Conservation (phyloP, 2,797 vertebrate species). For the Silurus aristotelis region DNA sequence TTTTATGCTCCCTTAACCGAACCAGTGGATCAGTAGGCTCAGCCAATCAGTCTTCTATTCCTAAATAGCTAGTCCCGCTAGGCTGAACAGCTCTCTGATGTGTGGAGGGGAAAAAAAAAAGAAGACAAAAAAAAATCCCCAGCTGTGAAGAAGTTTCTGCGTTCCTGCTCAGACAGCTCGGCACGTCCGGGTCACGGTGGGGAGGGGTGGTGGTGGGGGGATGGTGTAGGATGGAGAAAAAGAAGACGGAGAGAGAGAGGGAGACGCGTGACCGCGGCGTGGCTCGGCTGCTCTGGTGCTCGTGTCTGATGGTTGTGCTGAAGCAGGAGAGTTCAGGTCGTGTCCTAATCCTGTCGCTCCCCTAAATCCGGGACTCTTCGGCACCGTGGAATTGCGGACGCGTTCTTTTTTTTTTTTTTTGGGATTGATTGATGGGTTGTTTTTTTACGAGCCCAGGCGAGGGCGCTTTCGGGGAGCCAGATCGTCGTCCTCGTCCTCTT, state of each 20-base stretch:
- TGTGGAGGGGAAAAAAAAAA: conserved; percentile 61
- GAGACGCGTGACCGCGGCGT: conserved; percentile 28
- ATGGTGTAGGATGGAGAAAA: neutral
- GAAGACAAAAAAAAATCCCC: conserved; percentile 59
- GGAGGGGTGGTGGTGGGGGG: too few relatives aligned
- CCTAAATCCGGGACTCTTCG: conserved; percentile 73
- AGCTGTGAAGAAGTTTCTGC: conserved; percentile 75
- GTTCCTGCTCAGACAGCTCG: conserved; percentile 57
- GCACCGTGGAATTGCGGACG: conserved; percentile 70
- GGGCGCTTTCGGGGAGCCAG: conserved; percentile 92
- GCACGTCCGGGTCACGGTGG: conserved; percentile 54
- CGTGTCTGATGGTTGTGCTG: conserved; percentile 53
- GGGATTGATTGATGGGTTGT: neutral
- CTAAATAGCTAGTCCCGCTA: conserved; percentile 81
- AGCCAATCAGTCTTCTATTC: conserved; percentile 83
- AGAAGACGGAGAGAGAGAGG: conserved; percentile 2
- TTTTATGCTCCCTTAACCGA: conserved; percentile 63
- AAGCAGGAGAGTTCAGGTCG: conserved; percentile 64
- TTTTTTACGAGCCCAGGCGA: conserved; percentile 89
- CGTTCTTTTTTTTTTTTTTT: neutral
- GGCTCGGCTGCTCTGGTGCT: conserved; percentile 71
- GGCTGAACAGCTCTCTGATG: conserved; percentile 81
- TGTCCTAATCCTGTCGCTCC: conserved; percentile 60
- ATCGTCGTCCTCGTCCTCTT: conserved; percentile 81
- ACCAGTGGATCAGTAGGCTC: conserved; percentile 66